Base-by-base conservation (phyloP, 2,797 vertebrate species). In the Eleutherodactylus coqui region DNA sequence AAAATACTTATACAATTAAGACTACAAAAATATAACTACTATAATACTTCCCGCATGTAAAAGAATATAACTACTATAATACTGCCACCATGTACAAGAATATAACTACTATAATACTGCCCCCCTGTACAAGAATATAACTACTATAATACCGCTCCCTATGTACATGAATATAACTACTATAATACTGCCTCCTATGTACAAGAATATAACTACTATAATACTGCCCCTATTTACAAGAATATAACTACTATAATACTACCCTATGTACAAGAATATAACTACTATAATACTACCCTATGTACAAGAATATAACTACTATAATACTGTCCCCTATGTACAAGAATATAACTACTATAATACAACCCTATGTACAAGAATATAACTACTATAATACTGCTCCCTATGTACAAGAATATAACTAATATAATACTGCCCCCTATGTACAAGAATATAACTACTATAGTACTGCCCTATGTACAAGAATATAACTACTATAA, bases 151-250 rank as follows among this genome's bases (percentile, higher is more conserved):
- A 58, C 55, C 27, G n/a, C n/a, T 24, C 7, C 55, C 24, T 58
- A 58, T 58, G n/a, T 58, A 58, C 55, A 58, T 9, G 24, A 58
- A 27, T 58, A 58, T 58, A 58, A 58, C 55, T 58, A 58, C 55
- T 58, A 58, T 58, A 58, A 58, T 58, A 58, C 55, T 58, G n/a
- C 55, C 55, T 13, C 55, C 55, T 58, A 58, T 58, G 55, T 58
- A 58, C 55, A 58, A 58, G 55, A 58, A 58, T 58, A 58, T 58
- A 58, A 58, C 55, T 58, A 58, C 55, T 58, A 58, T 58, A 58
- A 58, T 58, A 58, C 55, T 58, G 24, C 55, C 4, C 55, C 51
- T 53, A 24, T 53, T 1, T 53, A 53, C 51, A 53, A 53, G 51
- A 53, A 53, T 53, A 53, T 53, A 53, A 53, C 51, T 53, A 53